Percentiles rank a stretch among this genome's conserved stretches.
These are phyloP conservation scores for Heliconius hewitsoni DNA, from an alignment of 1,140 invertebrate genomes.

Conservation along the genomic window DNA sequence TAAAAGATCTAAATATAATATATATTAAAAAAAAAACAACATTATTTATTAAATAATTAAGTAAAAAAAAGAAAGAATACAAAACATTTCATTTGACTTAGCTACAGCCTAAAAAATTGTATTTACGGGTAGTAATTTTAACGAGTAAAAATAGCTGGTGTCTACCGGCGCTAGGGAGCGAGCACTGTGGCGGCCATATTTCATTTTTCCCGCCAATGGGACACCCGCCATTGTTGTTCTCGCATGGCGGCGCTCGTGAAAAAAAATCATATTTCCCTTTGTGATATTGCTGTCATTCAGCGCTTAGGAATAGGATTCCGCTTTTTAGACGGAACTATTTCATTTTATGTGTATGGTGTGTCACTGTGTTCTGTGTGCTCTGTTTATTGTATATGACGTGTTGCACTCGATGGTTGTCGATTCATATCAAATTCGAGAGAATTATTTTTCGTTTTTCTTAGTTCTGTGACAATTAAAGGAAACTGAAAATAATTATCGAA, in stretches of 20 bases:
- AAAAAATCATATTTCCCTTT: slow-evolving; percentile 35
- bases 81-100: background rate
- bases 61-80: background rate
- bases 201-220: slow-evolving; percentile 53
- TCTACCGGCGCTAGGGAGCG: slow-evolving; percentile 36
- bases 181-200: slow-evolving; percentile 54
- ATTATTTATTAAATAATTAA: background rate
- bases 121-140: slow-evolving; percentile 32
- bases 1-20: too few species aligned
- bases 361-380: background rate
- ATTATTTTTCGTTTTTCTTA: too few species aligned
- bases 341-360: background rate
- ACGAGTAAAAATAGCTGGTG: slow-evolving; percentile 34
- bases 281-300: slow-evolving; percentile 32
- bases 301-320: slow-evolving; percentile 30
- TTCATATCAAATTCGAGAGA: background rate
- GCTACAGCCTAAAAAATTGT: slow-evolving; percentile 8
- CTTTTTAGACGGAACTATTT: slow-evolving; percentile 8
- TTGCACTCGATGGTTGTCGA: background rate
- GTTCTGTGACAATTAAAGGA: too few species aligned
- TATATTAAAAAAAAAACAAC: background rate
- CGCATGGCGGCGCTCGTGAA: slow-evolving; percentile 36
- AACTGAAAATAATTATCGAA: too few species aligned
- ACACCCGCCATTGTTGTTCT: slow-evolving; percentile 55
- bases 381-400: background rate